A percentile compares a stretch with the other conserved stretches of the same genome.
phyloP scores from a whole-genome alignment of 2,888 invertebrate species.

The Melieria picta region DNA sequence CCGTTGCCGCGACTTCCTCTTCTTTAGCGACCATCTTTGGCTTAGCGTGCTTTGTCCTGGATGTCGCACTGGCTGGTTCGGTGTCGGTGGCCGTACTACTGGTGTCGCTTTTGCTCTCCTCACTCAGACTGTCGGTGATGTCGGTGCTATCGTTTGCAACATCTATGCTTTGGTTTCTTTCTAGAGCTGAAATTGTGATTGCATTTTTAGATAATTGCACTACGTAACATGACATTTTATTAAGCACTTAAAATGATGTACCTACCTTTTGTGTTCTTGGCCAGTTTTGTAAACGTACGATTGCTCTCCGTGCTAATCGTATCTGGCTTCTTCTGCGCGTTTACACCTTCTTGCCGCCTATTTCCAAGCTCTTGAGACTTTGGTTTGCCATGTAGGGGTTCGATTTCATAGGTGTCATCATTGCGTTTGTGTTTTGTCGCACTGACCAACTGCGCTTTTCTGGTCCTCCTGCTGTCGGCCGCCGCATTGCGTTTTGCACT shows the following conservation, averaged over 20 bases:
- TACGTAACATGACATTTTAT: too few species aligned
- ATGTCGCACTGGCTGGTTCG: background rate
- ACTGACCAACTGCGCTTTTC: background rate
- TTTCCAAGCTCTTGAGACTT: background rate
- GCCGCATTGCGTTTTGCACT: constrained; percentile 9
- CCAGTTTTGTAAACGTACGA: constrained; percentile 43
- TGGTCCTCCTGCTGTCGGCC: background rate
- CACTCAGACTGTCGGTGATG: constrained; percentile 53
- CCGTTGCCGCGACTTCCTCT: constrained; percentile 1
- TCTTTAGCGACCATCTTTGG: background rate
- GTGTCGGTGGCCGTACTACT: background rate
- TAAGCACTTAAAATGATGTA: too few species aligned
- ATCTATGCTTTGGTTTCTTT: too few species aligned
- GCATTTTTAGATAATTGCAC: too few species aligned
- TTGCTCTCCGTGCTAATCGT: constrained; percentile 41
- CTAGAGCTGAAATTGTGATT: too few species aligned
- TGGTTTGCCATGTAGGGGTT: constrained; percentile 3
- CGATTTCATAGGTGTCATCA: constrained; percentile 15
- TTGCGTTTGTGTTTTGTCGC: background rate
- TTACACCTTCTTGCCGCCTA: background rate
- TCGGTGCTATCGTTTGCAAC: constrained; percentile 49
- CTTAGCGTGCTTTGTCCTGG: constrained; percentile 3
- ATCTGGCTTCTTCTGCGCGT: background rate
- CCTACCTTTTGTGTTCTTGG: constrained; percentile 2
- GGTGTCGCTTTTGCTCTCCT: constrained; percentile 36